Base-by-base conservation (phyloP, 2,888 invertebrate species). In the Epinotia brunnichana region DNA sequence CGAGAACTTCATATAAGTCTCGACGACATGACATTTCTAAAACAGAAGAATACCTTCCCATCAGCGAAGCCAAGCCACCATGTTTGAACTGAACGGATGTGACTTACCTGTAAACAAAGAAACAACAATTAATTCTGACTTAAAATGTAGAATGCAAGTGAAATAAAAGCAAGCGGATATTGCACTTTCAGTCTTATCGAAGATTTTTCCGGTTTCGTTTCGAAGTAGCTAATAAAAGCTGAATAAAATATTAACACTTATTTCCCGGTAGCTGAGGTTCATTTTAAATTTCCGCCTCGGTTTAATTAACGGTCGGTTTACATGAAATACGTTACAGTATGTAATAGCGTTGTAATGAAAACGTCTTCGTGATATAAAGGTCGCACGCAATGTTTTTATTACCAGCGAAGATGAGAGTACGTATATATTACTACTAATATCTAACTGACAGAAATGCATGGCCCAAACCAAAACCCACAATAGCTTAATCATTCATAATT, bases 211-310 rank as follows among this genome's bases (percentile, higher is more conserved):
- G 80, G 67, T 82, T 79, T 79, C 80, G 79, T 80, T 79, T 73
- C 77, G 75, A 80, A 77, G 79, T 78, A 72, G 56, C 62, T 72
- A 81, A 84, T 78, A 80, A 77, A 79, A 76, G 75, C 72, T 68
- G 79, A 77, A 76, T 85, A 76, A 83, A 86, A 83, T 83, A 82
- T 85, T 81, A 82, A 82, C 74, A 77, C 74, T 70, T 70, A 74
- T 74, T 74, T 61, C 61, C 51, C 70, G 61, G 72, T 56, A 70
- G 73, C 67, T 61, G 66, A 70, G 74, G 74, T 68, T 29, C 73
- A 68, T 74, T 74, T 76, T 73, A 62, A 73, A 76, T 74, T 74
- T 74, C 76, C 74, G 74, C 64, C 67, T 61, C 39, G 66, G 53
- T 44, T 71, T 70, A 62, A 69, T 56, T 72, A 72, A 73, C 68